Conservation (phyloP, 2,113 vertebrate species). For the Pseudorasbora parva region DNA sequence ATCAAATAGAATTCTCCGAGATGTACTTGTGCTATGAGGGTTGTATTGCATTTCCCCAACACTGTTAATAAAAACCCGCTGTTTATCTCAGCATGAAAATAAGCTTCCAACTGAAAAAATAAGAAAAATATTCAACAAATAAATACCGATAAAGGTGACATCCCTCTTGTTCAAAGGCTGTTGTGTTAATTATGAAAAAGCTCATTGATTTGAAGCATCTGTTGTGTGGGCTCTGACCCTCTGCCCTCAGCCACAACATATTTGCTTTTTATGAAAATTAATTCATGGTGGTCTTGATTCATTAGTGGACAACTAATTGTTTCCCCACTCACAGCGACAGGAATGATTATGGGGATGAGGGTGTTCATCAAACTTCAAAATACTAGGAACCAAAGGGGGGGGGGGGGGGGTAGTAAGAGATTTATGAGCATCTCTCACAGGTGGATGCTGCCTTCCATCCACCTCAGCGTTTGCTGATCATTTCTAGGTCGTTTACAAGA, state of each 20-base stretch:
- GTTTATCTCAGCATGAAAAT: background rate
- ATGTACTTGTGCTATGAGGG: too few relatives aligned
- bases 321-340: constrained; percentile 51
- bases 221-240: constrained; percentile 44
- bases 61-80: background rate
- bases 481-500: constrained; percentile 52
- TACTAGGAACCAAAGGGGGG: constrained; percentile 36
- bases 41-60: too few relatives aligned
- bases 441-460: constrained; percentile 25
- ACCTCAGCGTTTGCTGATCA: constrained; percentile 31
- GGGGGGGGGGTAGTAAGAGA: background rate
- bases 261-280: constrained; percentile 64
- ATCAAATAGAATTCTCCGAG: too few relatives aligned
- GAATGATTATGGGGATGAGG: constrained; percentile 53
- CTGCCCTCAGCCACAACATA: constrained; percentile 46
- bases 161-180: background rate
- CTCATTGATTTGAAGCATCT: constrained; percentile 45
- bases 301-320: constrained; percentile 64
- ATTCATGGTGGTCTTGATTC: constrained; percentile 59
- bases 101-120: background rate
- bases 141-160: background rate
- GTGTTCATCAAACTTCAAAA: constrained; percentile 60
- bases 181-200: constrained; percentile 32
- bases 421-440: constrained; percentile 38
- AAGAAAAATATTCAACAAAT: background rate